A percentile compares a stretch with the other conserved stretches of the same genome.
phyloP scores from a whole-genome alignment of 2,113 vertebrate genomes.

The Limnothrissa miodon region DNA sequence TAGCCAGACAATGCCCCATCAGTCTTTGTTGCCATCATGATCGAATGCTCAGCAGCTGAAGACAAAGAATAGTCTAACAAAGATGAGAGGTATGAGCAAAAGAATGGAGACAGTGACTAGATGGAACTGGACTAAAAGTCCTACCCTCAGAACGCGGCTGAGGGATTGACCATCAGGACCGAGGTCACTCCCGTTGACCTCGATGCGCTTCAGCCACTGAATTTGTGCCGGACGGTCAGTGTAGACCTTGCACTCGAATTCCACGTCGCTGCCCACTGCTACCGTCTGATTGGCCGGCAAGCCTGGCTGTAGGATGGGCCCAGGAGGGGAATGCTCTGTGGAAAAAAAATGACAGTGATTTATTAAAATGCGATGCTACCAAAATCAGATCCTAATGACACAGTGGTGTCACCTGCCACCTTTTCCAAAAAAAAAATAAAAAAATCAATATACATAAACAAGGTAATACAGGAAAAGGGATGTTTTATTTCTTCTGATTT shows the following conservation, averaged over 20 bases:
- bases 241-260: slow-evolving; percentile 98
- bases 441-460: too few species aligned
- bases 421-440: background rate
- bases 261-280: slow-evolving; percentile 87
- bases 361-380: background rate
- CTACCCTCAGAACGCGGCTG: slow-evolving; percentile 91
- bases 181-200: slow-evolving; percentile 91
- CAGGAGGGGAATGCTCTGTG: slow-evolving; percentile 90
- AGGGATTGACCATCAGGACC: slow-evolving; percentile 85
- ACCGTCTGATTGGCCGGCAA: slow-evolving; percentile 96
- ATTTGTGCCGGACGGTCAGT: slow-evolving; percentile 97
- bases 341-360: background rate
- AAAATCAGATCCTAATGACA: background rate
- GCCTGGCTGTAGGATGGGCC: slow-evolving; percentile 95
- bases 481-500: too few species aligned
- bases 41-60: background rate
- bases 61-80: background rate
- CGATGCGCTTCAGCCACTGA: slow-evolving; percentile 96
- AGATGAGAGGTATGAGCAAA: background rate
- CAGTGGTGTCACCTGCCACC: background rate
- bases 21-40: background rate
- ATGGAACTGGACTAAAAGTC: slow-evolving; percentile 25
- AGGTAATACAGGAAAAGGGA: background rate
- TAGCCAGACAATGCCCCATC: background rate
- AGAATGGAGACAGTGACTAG: background rate